Evolutionary conservation across 2,888 invertebrate species (phyloP), one percentile per base, ranked within the genome.

Genomic region (Tipula unca): DNA sequence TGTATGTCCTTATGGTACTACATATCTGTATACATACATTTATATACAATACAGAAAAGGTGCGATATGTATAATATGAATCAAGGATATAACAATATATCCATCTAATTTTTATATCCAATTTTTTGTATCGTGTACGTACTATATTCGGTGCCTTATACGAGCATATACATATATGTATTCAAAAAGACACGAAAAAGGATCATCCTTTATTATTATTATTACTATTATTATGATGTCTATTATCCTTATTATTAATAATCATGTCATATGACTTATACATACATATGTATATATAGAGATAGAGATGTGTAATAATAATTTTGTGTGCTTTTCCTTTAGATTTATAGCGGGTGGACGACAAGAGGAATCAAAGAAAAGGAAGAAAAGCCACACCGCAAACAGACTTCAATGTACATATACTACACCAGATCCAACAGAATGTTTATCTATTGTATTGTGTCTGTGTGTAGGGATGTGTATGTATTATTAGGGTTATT

Each of bases 131-230:
- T 13, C 6, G 39, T 6, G 48, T 48, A 17, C 17, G 0, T 39
- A 39, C 39, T 13, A 39, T 39, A 39, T 39, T 39, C 48, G 17
- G 5, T 20, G 20, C 25, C 25, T 69, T 69, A 69, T 69, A n/a
- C n/a, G n/a, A n/a, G n/a, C n/a, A n/a, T n/a, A n/a, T n/a, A n/a
- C n/a, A n/a, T n/a, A n/a, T n/a, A n/a, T n/a, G n/a, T n/a, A 69
- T 69, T 25, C 69, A 83, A 83, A 83, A 83, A 83, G 32, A 83
- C 83, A 83, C 35, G 35, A 83, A 83, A 83, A 83, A 83, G 35
- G 83, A 83, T 83, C 83, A 83, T 83, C 83, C 83, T 83, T 83
- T 83, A 83, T 83, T 83, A 83, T 29, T 83, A 32, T 69, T 69
- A 69, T 69, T 69, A 69, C 69, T 69, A 69, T 69, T 69, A 69